phyloP scores from a whole-genome alignment of 2,888 invertebrate genomes.

The Pantelozetes paolii region DNA sequence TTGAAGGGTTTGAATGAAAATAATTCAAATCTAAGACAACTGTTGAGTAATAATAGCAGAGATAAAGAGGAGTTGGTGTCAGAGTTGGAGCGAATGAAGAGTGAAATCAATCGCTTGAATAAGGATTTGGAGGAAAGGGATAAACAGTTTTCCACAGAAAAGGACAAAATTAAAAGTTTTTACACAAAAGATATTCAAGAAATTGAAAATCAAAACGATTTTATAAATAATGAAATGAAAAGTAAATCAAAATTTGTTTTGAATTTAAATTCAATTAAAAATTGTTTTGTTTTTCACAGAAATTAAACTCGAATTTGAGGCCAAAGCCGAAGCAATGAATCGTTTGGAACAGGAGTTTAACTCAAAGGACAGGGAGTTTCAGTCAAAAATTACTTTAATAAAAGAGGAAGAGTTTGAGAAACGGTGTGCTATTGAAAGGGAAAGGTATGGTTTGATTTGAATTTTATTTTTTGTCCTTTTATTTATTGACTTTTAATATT shows the following conservation, averaged over 20 bases:
- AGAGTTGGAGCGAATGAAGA: background rate
- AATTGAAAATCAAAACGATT: constrained; percentile 11
- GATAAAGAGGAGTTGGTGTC: constrained; percentile 19
- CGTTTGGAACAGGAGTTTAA: background rate
- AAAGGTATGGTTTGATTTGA: constrained; percentile 26
- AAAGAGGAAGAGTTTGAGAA: constrained; percentile 34
- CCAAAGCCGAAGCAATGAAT: constrained; percentile 1
- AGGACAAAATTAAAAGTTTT: constrained; percentile 10
- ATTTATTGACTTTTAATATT: background rate
- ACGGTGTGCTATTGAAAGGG: constrained; percentile 27
- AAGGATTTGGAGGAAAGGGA: constrained; percentile 32
- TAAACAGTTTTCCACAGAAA: background rate
- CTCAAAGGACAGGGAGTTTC: constrained; percentile 22
- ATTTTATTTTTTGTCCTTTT: background rate
- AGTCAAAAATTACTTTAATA: background rate
- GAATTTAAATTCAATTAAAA: constrained; percentile 1
- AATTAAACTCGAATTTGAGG: background rate
- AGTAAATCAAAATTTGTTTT: constrained; percentile 11
- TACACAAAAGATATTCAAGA: background rate
- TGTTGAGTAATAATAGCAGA: background rate
- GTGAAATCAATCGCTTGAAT: constrained; percentile 19
- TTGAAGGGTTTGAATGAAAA: background rate
- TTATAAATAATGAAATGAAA: constrained; percentile 6
- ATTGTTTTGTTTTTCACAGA: constrained; percentile 16
- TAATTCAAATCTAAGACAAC: constrained; percentile 8